Conservation (phyloP, 1,140 invertebrate genomes). For the Drosophila saltans region DNA sequence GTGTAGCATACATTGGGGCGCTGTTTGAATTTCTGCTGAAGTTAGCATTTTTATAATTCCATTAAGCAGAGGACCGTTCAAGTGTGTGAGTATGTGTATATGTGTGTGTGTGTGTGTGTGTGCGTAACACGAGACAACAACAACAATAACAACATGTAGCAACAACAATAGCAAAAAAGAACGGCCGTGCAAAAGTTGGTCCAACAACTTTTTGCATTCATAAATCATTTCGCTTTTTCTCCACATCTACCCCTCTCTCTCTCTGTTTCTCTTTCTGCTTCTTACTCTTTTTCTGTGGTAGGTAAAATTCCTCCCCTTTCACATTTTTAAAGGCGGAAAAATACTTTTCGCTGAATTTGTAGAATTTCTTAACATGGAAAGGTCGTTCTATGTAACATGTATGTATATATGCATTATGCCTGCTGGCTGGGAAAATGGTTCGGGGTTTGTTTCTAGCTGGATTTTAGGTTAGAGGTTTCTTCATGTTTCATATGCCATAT, state of each 20-base stretch:
- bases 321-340: constrained; percentile 75
- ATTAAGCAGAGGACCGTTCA: constrained; percentile 61
- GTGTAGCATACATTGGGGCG: constrained; percentile 47
- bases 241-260: constrained; percentile 23
- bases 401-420: neutral
- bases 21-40: constrained; percentile 79
- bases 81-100: constrained; percentile 20
- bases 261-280: neutral
- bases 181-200: constrained; percentile 70
- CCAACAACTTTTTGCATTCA: constrained; percentile 77
- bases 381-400: constrained; percentile 9
- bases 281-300: neutral
- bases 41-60: constrained; percentile 81
- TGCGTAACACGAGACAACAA: constrained; percentile 66
- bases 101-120: constrained; percentile 31
- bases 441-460: too few relatives aligned
- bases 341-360: constrained; percentile 81
- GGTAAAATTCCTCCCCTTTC: neutral
- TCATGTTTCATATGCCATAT: constrained; percentile 68
- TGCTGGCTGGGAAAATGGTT: neutral
- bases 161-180: constrained; percentile 41
- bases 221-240: constrained; percentile 72
- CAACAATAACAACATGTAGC: constrained; percentile 30
- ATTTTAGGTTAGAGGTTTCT: neutral
- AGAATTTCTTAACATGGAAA: constrained; percentile 54